phyloP scores from a whole-genome alignment of 2,888 invertebrate genomes.

The Lordiphosa fenestrarum region DNA sequence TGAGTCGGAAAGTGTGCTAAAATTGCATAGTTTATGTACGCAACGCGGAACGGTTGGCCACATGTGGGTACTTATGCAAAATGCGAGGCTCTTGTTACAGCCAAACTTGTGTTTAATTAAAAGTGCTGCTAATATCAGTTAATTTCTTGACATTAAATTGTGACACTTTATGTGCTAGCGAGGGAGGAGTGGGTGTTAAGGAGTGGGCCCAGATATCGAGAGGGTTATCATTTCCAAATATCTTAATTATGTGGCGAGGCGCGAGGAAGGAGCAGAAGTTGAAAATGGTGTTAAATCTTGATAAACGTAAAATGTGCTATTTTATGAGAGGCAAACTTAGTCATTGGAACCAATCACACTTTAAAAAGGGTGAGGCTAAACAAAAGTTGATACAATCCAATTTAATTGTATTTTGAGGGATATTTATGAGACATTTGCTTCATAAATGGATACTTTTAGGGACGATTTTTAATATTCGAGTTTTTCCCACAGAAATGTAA shows the following conservation, averaged over 20 bases:
- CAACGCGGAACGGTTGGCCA: slow-evolving; percentile 47
- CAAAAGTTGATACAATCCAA: too few relatives aligned
- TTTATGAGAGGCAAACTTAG: slow-evolving; percentile 3
- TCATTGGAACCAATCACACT: too few relatives aligned
- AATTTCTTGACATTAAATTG: slow-evolving; percentile 57
- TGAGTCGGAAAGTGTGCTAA: slow-evolving; percentile 44
- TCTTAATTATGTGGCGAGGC: too few relatives aligned
- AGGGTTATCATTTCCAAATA: too few relatives aligned
- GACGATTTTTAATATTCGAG: too few relatives aligned
- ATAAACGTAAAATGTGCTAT: slow-evolving; percentile 4
- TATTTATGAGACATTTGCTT: too few relatives aligned
- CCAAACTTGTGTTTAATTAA: slow-evolving; percentile 62
- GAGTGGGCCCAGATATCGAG: neutral
- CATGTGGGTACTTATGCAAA: slow-evolving; percentile 67
- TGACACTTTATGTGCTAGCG: slow-evolving; percentile 31
- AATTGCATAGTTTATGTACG: slow-evolving; percentile 59
- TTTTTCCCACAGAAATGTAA: too few relatives aligned
- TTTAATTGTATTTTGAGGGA: too few relatives aligned
- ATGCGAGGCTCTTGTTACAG: slow-evolving; percentile 38
- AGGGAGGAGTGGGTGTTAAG: neutral
- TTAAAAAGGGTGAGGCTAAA: too few relatives aligned
- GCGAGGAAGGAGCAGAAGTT: neutral
- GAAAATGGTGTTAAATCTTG: slow-evolving; percentile 2
- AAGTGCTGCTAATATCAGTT: slow-evolving; percentile 67
- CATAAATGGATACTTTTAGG: too few relatives aligned